Conservation (phyloP, 2,888 invertebrate genomes). For the Altica lythri region DNA sequence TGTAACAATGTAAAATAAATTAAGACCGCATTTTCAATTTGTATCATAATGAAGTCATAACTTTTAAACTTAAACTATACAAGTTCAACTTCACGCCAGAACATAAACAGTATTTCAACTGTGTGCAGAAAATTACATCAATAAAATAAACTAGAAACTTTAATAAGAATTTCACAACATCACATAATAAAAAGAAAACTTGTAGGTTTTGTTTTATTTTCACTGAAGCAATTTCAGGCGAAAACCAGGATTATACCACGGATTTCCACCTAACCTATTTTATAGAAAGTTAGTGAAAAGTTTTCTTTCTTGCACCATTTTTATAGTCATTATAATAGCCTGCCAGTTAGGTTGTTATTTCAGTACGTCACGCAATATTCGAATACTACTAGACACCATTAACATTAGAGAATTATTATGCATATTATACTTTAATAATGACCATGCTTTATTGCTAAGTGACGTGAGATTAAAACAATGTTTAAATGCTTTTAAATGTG, state of each 20-base stretch:
- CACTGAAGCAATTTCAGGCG: neutral
- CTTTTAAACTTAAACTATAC: no score
- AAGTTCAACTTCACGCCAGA: neutral
- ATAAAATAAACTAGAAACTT: constrained; percentile 1
- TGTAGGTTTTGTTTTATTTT: neutral
- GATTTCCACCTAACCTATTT: no score
- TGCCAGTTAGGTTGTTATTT: constrained; percentile 32
- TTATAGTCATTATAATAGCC: constrained; percentile 2
- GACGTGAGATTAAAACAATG: no score
- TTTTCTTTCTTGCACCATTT: constrained; percentile 3
- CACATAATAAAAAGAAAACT: neutral
- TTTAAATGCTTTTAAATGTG: no score
- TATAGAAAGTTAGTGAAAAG: neutral
- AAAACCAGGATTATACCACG: no score
- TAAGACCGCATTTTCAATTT: no score
- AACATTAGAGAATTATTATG: constrained; percentile 45
- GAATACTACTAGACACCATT: constrained; percentile 43
- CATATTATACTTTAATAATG: constrained; percentile 40
- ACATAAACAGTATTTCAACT: neutral
- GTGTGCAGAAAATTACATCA: neutral
- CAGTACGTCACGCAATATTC: constrained; percentile 37
- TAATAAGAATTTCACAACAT: neutral
- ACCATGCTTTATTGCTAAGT: constrained; percentile 5
- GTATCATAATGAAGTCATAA: no score
- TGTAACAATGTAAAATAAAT: no score